Base-by-base conservation (phyloP, 2,797 vertebrate species). In the Salmo trutta region DNA sequence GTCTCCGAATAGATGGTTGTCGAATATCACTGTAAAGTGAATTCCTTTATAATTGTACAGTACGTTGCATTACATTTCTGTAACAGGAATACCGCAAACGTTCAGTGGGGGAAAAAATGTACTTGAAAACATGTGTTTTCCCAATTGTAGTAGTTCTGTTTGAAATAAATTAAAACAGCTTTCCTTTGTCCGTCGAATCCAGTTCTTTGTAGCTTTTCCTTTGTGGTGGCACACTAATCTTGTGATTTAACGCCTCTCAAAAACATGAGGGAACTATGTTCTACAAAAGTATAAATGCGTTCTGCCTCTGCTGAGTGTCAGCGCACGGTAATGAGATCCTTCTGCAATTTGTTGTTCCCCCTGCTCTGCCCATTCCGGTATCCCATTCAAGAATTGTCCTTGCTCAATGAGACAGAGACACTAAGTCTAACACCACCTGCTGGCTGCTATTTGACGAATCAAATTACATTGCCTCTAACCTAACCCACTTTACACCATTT, bases 111-210 rank as follows among this genome's bases (percentile, higher is more conserved):
- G 16, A 5, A 3, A 3, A 47, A 47, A 47, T 47, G 7, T 10
- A 68, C 66, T 68, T 19, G 29, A 31, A 31, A 68, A 17, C 27
- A 68, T 33, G 6, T 64, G 3, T 56, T 21, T 79, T 79, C 82
- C 75, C 41, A 84, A 71, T 80, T 75, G n/a, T 78, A 74, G 75
- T 33, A 79, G 82, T 92, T 82, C 81, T 85, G 85, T 77, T 85
- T 85, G 72, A 88, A 86, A 78, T 90, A 85, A 87, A 83, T 84
- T 82, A 80, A 82, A 88, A 84, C 86, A 77, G 62, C 24, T 64
- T 82, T 78, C 85, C 92, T 92, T 92, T 93, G 90, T 93, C 85
- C 87, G 71, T 72, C 75, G n/a, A 80, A 71, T 78, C 52, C 71
- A 79, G 72, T 66, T 52, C 78, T 47, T 69, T 10, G 62, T 79